phyloP scores from a whole-genome alignment of 2,888 invertebrate genomes.

The Hypolimnas misippus region DNA sequence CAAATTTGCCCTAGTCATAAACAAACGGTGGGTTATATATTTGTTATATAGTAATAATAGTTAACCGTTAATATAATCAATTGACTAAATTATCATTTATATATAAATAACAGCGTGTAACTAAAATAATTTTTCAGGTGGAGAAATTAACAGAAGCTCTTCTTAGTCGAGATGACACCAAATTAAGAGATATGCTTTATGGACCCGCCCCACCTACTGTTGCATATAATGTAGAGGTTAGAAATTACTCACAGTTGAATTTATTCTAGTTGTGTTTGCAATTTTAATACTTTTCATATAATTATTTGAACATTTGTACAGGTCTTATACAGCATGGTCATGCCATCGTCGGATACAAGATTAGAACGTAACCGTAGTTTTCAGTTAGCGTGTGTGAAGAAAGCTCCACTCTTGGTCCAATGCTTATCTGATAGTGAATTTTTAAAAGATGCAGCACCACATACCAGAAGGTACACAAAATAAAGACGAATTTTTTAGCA shows the following conservation, averaged over 20 bases:
- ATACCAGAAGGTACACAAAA: constrained; percentile 69
- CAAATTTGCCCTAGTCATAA: constrained; percentile 92
- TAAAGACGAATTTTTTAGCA: too few species aligned
- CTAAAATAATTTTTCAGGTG: constrained; percentile 50
- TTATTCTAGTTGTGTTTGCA: not conserved
- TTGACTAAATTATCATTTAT: too few species aligned
- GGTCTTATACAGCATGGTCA: constrained; percentile 94
- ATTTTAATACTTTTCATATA: too few species aligned
- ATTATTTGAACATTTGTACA: constrained; percentile 43
- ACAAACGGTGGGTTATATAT: constrained; percentile 76
- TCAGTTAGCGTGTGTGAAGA: constrained; percentile 86
- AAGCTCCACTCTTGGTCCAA: constrained; percentile 77
- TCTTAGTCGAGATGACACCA: constrained; percentile 70
- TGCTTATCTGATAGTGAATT: constrained; percentile 78
- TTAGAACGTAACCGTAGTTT: constrained; percentile 86
- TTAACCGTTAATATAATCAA: too few species aligned
- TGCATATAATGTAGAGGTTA: constrained; percentile 75
- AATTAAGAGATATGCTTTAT: constrained; percentile 74
- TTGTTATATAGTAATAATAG: not conserved
- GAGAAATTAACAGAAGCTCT: constrained; percentile 77
- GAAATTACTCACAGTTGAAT: constrained; percentile 7
- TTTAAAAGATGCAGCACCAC: constrained; percentile 74
- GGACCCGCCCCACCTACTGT: constrained; percentile 78
- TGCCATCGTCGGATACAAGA: constrained; percentile 94
- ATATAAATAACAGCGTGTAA: not conserved